Base-by-base conservation (phyloP, 2,797 vertebrate species). In the Melanotaenia boesemani region DNA sequence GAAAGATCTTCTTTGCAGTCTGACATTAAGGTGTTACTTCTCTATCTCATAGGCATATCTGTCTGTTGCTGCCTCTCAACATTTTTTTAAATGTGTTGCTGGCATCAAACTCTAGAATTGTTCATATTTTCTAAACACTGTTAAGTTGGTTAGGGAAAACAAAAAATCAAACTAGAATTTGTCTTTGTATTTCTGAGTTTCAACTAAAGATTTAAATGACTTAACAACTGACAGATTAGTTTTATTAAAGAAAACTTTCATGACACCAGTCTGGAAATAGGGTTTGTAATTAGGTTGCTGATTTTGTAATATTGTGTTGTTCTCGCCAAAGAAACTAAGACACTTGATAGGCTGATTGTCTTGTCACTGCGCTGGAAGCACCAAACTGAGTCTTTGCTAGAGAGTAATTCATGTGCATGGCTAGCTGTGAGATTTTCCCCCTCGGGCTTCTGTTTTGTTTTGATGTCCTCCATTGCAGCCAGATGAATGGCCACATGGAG, bases 401-500 rank as follows among this genome's bases (percentile, higher is more conserved):
- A 56, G 74, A 83, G 80, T 84, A 66, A 87, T 90, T 88, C 82
- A 87, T 81, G 73, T 80, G 88, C 70, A 80, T 50, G 72, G 73
- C 81, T 80, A 75, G 82, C 81, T 81, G 80, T 79, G 88, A 88
- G 82, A 30, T 79, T 73, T 56, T 48, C 6, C 32, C 81, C 84
- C 82, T 84, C 8, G 12, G 88, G 86, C 84, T 76, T 83, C 64
- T 89, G 90, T 89, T 92, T 92, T 90, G 91, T 91, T 92, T 91
- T 90, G 89, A 89, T 90, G 90, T 92, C 80, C 70, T 86, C 72
- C 72, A 37, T 81, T 83, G 67, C 83, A 85, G 83, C 73, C 85
- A 69, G 86, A 89, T 92, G 88, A 93, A 91, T 93, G 80, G 80
- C 85, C 87, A 89, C 91, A 91, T 88, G 85, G 86, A 76, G 88